Conservation (phyloP, 1,140 invertebrate genomes). For the Bombus waltoni region DNA sequence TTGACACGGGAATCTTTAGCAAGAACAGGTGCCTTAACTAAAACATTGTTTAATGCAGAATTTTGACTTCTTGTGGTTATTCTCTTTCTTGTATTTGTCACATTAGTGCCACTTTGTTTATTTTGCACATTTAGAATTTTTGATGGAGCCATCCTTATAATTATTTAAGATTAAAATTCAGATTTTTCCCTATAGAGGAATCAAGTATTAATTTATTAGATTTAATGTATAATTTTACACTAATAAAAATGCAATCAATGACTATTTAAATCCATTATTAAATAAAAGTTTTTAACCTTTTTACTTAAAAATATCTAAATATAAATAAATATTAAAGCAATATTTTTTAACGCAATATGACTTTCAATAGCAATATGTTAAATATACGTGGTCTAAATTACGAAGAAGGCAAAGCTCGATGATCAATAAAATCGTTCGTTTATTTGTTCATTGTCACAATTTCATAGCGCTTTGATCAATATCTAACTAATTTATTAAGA, state of each 20-base stretch:
- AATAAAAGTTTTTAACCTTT: neutral
- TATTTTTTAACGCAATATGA: slow-evolving; percentile 2
- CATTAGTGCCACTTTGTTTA: slow-evolving; percentile 76
- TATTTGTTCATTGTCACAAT: neutral
- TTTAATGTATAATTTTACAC: neutral
- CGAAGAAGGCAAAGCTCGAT: neutral
- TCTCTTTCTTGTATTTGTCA: slow-evolving; percentile 71
- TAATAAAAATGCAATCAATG: neutral
- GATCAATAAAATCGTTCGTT: neutral
- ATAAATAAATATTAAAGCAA: neutral
- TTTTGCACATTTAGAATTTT: slow-evolving; percentile 80
- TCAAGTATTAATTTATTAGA: neutral
- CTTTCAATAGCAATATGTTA: neutral
- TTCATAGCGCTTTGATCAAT: neutral
- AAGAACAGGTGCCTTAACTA: slow-evolving; percentile 64
- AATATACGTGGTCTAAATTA: neutral
- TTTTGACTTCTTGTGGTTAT: slow-evolving; percentile 80
- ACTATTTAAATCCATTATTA: neutral
- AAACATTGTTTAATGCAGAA: slow-evolving; percentile 61
- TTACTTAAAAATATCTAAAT: neutral
- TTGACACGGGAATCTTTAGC: slow-evolving; percentile 78
- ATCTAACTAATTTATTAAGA: neutral
- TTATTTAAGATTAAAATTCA: slow-evolving; percentile 24
- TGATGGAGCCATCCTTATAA: slow-evolving; percentile 84
- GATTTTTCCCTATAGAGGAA: neutral